Percentiles rank a stretch among this genome's conserved stretches.
phyloP scores from a whole-genome alignment of 2,113 vertebrate species.

The Aspiorhynchus laticeps region DNA sequence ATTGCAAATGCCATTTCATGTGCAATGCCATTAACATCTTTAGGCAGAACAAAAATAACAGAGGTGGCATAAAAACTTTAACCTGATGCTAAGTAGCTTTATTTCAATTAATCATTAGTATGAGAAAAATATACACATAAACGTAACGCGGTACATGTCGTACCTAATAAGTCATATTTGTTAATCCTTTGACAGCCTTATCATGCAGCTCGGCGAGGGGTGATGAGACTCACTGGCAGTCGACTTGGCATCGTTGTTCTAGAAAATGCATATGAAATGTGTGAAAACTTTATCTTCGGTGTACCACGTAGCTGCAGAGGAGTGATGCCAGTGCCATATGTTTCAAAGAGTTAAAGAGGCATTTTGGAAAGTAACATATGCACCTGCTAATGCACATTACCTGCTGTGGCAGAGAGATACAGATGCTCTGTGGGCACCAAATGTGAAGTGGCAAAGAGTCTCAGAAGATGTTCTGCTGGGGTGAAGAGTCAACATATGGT shows the following conservation, averaged over 20 bases:
- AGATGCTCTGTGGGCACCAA: slow-evolving; percentile 50
- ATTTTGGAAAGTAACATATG: slow-evolving; percentile 32
- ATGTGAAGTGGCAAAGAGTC: slow-evolving; percentile 52
- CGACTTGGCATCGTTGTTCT: neutral
- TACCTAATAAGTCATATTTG: slow-evolving; percentile 19
- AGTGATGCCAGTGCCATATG: slow-evolving; percentile 51
- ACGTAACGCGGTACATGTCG: neutral
- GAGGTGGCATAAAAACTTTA: neutral
- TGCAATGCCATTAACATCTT: neutral
- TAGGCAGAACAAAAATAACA: neutral
- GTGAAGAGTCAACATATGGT: slow-evolving; percentile 59
- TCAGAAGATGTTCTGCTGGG: slow-evolving; percentile 42
- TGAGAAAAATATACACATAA: neutral
- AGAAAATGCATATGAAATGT: neutral
- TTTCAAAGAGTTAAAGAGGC: slow-evolving; percentile 31
- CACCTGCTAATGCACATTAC: slow-evolving; percentile 56
- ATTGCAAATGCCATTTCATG: neutral
- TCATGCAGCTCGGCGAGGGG: neutral
- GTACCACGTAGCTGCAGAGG: slow-evolving; percentile 28
- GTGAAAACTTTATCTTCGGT: slow-evolving; percentile 42
- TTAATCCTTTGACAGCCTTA: slow-evolving; percentile 25
- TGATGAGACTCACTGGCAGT: slow-evolving; percentile 31
- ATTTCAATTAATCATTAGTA: slow-evolving; percentile 12
- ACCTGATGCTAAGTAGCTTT: neutral
- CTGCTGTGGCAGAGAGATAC: slow-evolving; percentile 49